Evolutionary conservation across 2,888 invertebrate species (phyloP), one percentile per base, ranked within the genome.

Genomic region (Coleophora flavipennella): DNA sequence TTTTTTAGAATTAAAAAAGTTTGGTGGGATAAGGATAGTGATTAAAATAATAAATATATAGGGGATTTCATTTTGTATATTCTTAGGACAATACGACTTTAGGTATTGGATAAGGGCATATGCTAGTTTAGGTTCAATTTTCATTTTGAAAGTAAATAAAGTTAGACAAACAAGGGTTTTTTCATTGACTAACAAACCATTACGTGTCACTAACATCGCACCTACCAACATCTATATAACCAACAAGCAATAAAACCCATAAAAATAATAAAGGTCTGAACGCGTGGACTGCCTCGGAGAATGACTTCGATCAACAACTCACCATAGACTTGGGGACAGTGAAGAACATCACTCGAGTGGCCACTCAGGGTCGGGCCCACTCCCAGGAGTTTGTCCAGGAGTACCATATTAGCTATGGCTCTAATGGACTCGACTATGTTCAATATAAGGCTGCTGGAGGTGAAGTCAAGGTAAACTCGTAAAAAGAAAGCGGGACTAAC

Each of bases 311-410:
- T 71, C 98, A 99, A 83, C 92, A 92, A 78, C 88, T 98, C 57
- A 91, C 93, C 50, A 88, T 99, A 67, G 96, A 99, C 85, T 86
- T 99, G 76, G 94, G 94, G 44, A 86, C 88, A 59, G 89, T 93
- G 53, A 94, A 91, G 89, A 96, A 96, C 76, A 88, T 99, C 54
- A 96, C 96, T 29, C 87, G 92, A 49, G 92, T 97, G 43, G 92
- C 92, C 51, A 94, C 96, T 20, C 95, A 95, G 73, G 98, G 98
- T 51, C 90, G 97, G 41, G 91, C 94, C 2, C 93, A 94, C 65
- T 93, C 94, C 47, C 90, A 91, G 58, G 97, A 98, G 77, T 98
- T 90, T 84, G 95, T 98, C 42, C 93, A 92, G 75, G 97, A 98
- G 76, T 99, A 93, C 78, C 91, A 92, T 67, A 91, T 99, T 66